A percentile compares a stretch with the other conserved stretches of the same genome.
phyloP scores from a whole-genome alignment of 1,140 invertebrate genomes.

The Drosophila teissieri region DNA sequence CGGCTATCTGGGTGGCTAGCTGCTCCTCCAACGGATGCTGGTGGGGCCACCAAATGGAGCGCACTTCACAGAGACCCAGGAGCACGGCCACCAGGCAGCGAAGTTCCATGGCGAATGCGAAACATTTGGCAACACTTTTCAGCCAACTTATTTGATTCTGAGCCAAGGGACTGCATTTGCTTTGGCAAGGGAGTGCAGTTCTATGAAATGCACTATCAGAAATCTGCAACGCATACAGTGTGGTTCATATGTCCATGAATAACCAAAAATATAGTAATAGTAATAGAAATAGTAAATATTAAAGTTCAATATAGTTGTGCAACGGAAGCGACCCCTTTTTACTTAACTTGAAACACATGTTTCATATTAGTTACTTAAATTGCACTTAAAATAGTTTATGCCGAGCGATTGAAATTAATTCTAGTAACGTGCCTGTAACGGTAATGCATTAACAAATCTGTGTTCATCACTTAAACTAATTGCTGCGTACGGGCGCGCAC shows the following conservation, averaged over 20 bases:
- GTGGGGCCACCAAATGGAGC: not conserved
- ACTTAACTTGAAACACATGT: too few species aligned
- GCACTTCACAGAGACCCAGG: not conserved
- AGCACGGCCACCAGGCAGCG: not conserved
- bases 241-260: not conserved
- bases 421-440: constrained; percentile 15
- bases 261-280: too few species aligned
- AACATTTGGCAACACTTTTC: not conserved
- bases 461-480: constrained; percentile 78
- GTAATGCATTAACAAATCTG: constrained; percentile 72
- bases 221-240: not conserved
- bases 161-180: not conserved
- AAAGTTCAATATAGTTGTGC: too few species aligned
- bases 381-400: not conserved
- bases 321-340: too few species aligned
- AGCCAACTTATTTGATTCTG: constrained; percentile 18
- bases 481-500: constrained; percentile 33
- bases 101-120: constrained; percentile 17
- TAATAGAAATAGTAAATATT: too few species aligned
- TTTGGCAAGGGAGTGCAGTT: not conserved
- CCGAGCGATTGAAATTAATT: constrained; percentile 20
- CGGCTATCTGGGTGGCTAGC: not conserved
- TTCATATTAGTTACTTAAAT: not conserved
- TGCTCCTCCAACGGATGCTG: constrained; percentile 7
- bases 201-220: constrained; percentile 3